phyloP scores from a whole-genome alignment of 30 jellyfish, hydroid and myxozoan species.

The Aurelia aurita region DNA sequence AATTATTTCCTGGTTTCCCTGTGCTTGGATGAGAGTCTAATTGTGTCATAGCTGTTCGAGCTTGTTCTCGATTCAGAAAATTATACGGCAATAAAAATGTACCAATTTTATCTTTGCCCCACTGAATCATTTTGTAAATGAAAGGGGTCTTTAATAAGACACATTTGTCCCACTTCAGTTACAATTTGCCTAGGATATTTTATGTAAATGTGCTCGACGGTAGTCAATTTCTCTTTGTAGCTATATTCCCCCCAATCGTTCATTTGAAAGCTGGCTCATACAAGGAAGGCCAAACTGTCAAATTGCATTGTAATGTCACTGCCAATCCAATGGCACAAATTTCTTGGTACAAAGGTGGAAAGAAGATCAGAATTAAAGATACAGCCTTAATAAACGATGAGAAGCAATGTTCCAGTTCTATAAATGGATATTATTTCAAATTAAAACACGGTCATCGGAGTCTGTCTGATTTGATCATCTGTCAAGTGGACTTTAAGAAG shows the following conservation, averaged over 20 bases:
- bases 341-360: conserved; percentile 75
- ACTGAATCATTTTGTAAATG: too few species aligned
- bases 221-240: neutral
- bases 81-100: too few species aligned
- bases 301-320: conserved; percentile 67
- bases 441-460: conserved; percentile 23
- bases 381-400: conserved; percentile 15
- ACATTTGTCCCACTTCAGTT: too few species aligned
- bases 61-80: too few species aligned
- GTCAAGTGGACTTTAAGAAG: conserved; percentile 56
- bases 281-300: conserved; percentile 43
- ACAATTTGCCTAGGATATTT: too few species aligned
- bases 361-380: conserved; percentile 6
- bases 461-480: conserved; percentile 57
- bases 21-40: too few species aligned
- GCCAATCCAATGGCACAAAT: conserved; percentile 84
- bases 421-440: conserved; percentile 73
- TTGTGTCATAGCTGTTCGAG: too few species aligned
- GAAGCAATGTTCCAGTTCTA: conserved; percentile 65
- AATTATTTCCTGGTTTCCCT: too few species aligned
- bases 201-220: neutral
- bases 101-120: too few species aligned
- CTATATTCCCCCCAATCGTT: conserved; percentile 27
- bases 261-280: conserved; percentile 6
- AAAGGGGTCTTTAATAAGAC: too few species aligned